Conservation (phyloP, 1,140 invertebrate genomes). For the Archegozetes longisetosus region DNA sequence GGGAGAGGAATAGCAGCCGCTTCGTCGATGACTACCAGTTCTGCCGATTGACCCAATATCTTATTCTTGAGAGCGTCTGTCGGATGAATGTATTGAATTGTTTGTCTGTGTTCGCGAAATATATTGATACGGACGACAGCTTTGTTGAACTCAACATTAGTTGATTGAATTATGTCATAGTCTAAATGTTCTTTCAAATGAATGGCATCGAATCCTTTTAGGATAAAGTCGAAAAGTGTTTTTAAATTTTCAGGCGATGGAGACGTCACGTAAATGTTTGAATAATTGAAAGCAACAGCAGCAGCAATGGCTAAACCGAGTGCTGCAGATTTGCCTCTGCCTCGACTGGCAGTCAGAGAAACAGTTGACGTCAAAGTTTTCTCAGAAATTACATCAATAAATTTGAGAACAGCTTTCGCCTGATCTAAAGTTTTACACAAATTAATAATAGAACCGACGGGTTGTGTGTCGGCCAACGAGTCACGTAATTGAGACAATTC, state of each 20-base stretch:
- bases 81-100: slow-evolving; percentile 93
- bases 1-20: slow-evolving; percentile 95
- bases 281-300: slow-evolving; percentile 60
- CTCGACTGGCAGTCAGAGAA: slow-evolving; percentile 85
- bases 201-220: slow-evolving; percentile 88
- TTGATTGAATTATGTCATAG: slow-evolving; percentile 88
- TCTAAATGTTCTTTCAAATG: slow-evolving; percentile 77
- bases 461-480: slow-evolving; percentile 68
- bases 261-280: slow-evolving; percentile 95
- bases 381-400: slow-evolving; percentile 87
- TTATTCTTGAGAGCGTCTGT: slow-evolving; percentile 54
- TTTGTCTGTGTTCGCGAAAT: slow-evolving; percentile 77
- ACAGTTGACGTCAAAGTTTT: slow-evolving; percentile 77
- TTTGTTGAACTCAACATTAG: slow-evolving; percentile 92
- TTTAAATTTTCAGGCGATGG: slow-evolving; percentile 96
- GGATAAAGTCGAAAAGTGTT: slow-evolving; percentile 92
- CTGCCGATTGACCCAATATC: slow-evolving; percentile 43
- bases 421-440: slow-evolving; percentile 79
- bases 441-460: slow-evolving; percentile 71
- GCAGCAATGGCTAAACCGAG: slow-evolving; percentile 74
- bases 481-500: slow-evolving; percentile 55
- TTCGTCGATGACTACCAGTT: slow-evolving; percentile 93
- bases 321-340: slow-evolving; percentile 93
- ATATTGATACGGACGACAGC: slow-evolving; percentile 86
- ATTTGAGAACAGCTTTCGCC: slow-evolving; percentile 76